Percentiles rank a stretch among this genome's conserved stretches.
These are phyloP conservation scores for Eupithecia dodoneata DNA, from an alignment of 2,888 invertebrate genomes.

Conservation along the genomic window DNA sequence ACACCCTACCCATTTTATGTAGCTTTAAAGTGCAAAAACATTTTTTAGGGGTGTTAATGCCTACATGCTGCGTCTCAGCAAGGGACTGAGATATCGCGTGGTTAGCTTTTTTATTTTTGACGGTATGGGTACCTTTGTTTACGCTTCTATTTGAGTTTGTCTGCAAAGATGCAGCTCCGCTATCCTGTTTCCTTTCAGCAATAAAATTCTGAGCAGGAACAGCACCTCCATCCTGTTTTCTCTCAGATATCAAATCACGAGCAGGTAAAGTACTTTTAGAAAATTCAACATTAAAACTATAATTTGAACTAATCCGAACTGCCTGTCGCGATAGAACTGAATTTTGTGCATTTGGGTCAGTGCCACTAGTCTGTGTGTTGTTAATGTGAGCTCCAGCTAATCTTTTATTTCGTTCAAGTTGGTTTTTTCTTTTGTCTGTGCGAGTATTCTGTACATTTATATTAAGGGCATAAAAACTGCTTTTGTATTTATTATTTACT, in stretches of 20 bases:
- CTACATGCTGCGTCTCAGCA: conserved; percentile 20
- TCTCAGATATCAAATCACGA: conserved; percentile 3
- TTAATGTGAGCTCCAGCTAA: not conserved
- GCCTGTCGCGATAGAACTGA: conserved; percentile 13
- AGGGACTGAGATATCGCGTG: conserved; percentile 26
- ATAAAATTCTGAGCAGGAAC: not conserved
- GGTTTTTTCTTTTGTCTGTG: conserved; percentile 19
- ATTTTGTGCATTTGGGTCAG: too few relatives aligned
- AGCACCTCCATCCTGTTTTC: not conserved
- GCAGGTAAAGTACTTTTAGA: conserved; percentile 39
- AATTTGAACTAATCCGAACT: conserved; percentile 49
- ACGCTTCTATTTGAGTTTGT: conserved; percentile 12
- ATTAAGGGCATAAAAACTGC: conserved; percentile 37
- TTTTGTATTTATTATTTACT: conserved; percentile 17
- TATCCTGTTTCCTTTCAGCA: not conserved
- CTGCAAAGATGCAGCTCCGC: conserved; percentile 8
- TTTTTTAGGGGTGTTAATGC: conserved; percentile 16
- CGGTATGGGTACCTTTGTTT: conserved; percentile 19
- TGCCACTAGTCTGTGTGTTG: too few relatives aligned
- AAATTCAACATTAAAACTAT: conserved; percentile 53
- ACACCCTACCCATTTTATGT: conserved; percentile 33
- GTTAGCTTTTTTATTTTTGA: not conserved
- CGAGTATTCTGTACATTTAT: conserved; percentile 30
- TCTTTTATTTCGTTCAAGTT: conserved; percentile 38
- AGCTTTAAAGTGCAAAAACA: conserved; percentile 31